Base-by-base conservation (phyloP, 2,888 invertebrate genomes). In the Ennomos quercinarius region DNA sequence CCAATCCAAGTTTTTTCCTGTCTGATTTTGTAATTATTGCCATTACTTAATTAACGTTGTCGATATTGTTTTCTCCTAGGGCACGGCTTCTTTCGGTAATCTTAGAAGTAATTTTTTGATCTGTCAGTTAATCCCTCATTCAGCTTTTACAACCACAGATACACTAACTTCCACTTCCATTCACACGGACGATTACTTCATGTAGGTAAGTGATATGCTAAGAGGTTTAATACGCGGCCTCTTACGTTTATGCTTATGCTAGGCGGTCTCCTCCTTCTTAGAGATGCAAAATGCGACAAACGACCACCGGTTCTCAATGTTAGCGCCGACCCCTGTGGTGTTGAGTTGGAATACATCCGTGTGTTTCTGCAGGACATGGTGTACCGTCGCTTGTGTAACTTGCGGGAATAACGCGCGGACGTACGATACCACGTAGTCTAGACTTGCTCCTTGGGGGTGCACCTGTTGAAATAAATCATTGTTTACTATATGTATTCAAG, bases 371-470 rank as follows among this genome's bases (percentile, higher is more conserved):
- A 98, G 94, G 17, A 98, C 93, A 66, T 94, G 93, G 85, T 97
- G 97, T 10, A 98, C 95, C 66, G 96, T 95, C 41, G 95, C 94
- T 47, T 96, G 95, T 61, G 95, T 93, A 48, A 96, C 90, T 68
- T 93, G 93, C 1, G 96, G 93, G 73, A 97, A 95, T 68, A 97
- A 91, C 77, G 96, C 97, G 75, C 97, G 96, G 17, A 99, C 94
- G 87, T 98, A 99, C 9, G 97, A 97, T 93, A 97, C 97, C 66
- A 99, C 96, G 86, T 97, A 97, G 82, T 97, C 98, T 2, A 97
- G 93, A 60, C 96, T 97, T 1, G 98, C 98, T 46, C 99, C 99
- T 78, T 96, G 96, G 0, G 98, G 99, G 88, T 99, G 98, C 40
- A 99, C 97, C 87, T 97, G 90, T 0, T 35, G 37, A 40, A 11